Percentiles rank a stretch among this genome's conserved stretches.
phyloP scores from a whole-genome alignment of 2,888 invertebrate genomes.

The Drosophila eohydei region DNA sequence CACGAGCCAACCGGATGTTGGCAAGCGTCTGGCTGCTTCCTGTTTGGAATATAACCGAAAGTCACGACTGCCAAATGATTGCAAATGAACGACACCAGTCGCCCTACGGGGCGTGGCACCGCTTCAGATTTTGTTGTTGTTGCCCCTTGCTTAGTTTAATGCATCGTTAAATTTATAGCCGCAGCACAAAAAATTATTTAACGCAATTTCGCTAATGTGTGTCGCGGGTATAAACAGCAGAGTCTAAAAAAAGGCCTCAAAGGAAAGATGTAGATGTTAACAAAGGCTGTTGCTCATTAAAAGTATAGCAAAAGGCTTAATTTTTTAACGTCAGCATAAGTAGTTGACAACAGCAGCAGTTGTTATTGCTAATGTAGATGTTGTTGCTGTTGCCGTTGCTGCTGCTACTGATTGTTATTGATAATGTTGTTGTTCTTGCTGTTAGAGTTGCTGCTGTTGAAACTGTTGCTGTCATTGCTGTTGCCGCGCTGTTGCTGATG shows the following conservation, averaged over 20 bases:
- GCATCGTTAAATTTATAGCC: conserved; percentile 78
- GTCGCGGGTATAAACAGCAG: conserved; percentile 55
- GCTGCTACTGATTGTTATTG: not conserved
- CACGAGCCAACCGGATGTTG: conserved; percentile 60
- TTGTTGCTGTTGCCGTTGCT: not conserved
- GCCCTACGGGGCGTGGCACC: conserved; percentile 2
- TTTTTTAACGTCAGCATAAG: conserved; percentile 19
- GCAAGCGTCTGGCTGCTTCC: conserved; percentile 73
- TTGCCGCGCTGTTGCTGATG: not conserved
- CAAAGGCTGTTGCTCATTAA: conserved; percentile 49
- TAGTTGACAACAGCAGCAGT: conserved; percentile 18
- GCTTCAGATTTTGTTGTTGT: conserved; percentile 6
- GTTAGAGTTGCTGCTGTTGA: not conserved
- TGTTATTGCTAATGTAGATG: conserved; percentile 22
- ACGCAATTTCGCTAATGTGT: conserved; percentile 74
- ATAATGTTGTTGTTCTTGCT: not conserved
- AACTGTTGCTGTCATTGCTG: not conserved
- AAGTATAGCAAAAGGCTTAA: conserved; percentile 1
- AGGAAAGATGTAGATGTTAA: conserved; percentile 4
- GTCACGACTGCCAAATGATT: conserved; percentile 79
- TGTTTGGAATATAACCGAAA: conserved; percentile 62
- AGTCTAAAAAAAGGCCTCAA: not conserved
- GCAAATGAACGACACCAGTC: conserved; percentile 71
- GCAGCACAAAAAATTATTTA: conserved; percentile 67
- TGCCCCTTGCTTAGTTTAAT: conserved; percentile 47